Evolutionary conservation across 1,140 invertebrate genomes (phyloP), one percentile per base, ranked within the genome.

Genomic region (Drosophila fuyamai): DNA sequence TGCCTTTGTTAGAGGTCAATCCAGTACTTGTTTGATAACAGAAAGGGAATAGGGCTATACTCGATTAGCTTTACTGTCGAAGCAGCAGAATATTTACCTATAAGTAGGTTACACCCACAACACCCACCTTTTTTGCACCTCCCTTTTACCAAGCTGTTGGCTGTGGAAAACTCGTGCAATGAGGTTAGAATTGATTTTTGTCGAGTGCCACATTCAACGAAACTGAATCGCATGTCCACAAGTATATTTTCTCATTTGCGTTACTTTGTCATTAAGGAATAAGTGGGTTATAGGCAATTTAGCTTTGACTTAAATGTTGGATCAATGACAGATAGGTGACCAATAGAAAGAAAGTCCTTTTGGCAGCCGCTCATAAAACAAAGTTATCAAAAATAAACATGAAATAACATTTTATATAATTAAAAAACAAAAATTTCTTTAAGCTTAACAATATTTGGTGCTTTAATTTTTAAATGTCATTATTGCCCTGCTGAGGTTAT

Each of bases 141-240:
- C 32, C 23, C 14, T 18, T 18, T 8, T 35, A 60, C 29, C 16
- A 43, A 41, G 36, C 27, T 41, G 12, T 43, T 29, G 50, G 4
- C 50, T 65, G 6, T 32, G 1, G 29, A 32, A 55, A 14, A 14
- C 18, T 9, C 7, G 35, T 48, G 51, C 56, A 81, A 81, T 62
- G 79, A 63, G 79, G 79, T 71, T 81, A 74, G 57, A 81, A 81
- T 81, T 77, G 79, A 81, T 81, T 81, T 81, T 81, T 74, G 59
- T 55, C 47, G 40, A 50, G 61, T 35, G 16, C 8, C 36, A 36
- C 4, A 32, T 9, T 14, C n/a, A 32, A 8, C 27, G 8, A 29
- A 50, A 35, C 61, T 10, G 23, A 53, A 66, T 66, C 58, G 46
- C 43, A 59, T 50, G 36, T 63, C 56, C 32, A 27, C 56, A 36